These are phyloP conservation scores for Rhineura floridana DNA, from an alignment of 2,113 vertebrate species.

Conservation along the genomic window DNA sequence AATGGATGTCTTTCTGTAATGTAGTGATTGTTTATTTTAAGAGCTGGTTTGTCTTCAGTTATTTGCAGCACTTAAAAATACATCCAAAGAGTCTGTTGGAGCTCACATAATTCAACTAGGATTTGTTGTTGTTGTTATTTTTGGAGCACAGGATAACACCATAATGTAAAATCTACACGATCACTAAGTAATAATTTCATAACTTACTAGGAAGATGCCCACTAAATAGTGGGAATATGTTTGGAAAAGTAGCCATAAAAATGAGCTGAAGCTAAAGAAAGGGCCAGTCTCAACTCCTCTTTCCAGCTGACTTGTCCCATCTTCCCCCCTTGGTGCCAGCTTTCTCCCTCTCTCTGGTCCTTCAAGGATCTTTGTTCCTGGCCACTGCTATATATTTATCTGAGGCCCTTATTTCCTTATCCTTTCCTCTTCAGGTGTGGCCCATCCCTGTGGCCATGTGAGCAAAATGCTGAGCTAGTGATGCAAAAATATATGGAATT, in stretches of 20 bases:
- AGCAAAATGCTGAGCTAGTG: neutral
- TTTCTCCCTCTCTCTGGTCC: neutral
- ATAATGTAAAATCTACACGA: neutral
- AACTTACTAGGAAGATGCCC: neutral
- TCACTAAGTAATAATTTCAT: neutral
- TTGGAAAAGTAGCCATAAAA: neutral
- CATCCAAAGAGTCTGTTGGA: neutral
- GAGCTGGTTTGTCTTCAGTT: neutral
- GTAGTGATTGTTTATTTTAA: neutral
- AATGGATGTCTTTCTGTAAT: neutral
- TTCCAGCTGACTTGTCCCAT: neutral
- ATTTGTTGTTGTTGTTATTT: neutral
- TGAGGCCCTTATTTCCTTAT: neutral
- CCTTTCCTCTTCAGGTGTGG: neutral
- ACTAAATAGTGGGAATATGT: neutral
- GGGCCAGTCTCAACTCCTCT: neutral
- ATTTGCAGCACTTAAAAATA: constrained; percentile 24
- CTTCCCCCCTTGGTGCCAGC: neutral
- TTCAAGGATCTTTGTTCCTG: neutral
- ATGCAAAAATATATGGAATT: neutral
- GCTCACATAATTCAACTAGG: neutral
- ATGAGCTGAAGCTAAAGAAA: neutral
- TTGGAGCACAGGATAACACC: neutral
- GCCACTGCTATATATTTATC: neutral
- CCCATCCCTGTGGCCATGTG: neutral